Conservation (phyloP, 2,113 vertebrate genomes). For the Eurystomus gularis region DNA sequence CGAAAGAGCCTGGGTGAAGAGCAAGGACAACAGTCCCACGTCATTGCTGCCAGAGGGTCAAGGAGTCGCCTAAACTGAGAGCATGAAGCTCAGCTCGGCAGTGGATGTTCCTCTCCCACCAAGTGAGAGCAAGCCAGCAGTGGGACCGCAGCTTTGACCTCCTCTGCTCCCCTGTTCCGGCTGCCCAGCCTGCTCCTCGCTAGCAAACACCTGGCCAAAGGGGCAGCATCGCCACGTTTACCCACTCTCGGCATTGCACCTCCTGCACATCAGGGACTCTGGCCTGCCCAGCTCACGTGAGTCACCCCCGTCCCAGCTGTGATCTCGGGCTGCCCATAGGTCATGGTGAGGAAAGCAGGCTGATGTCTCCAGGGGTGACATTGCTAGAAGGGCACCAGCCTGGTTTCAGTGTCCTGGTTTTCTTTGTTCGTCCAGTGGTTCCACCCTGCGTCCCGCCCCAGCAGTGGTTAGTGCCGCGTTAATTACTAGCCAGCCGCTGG, state of each 20-base stretch:
- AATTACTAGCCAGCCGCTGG: background rate
- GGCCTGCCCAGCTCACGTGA: background rate
- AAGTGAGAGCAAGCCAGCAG: background rate
- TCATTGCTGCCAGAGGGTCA: background rate
- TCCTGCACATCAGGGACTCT: rapidly evolving
- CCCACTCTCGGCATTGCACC: background rate
- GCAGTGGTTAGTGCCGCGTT: background rate
- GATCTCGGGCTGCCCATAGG: background rate
- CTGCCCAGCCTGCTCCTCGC: background rate
- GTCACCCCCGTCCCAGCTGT: background rate
- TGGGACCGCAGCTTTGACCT: background rate
- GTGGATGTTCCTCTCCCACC: background rate
- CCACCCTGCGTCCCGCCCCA: background rate
- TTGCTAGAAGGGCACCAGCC: background rate
- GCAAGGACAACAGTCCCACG: rapidly evolving
- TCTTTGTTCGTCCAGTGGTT: background rate
- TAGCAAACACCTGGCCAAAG: background rate
- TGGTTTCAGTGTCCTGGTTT: slow-evolving; percentile 64
- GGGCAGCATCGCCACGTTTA: rapidly evolving
- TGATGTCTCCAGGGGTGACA: background rate
- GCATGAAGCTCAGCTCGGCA: rapidly evolving
- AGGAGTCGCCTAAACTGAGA: background rate
- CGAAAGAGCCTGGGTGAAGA: background rate
- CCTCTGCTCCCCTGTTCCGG: background rate
- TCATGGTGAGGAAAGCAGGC: background rate